These are phyloP conservation scores for Morone chrysops DNA, from an alignment of 2,113 vertebrate genomes.

Conservation along the genomic window DNA sequence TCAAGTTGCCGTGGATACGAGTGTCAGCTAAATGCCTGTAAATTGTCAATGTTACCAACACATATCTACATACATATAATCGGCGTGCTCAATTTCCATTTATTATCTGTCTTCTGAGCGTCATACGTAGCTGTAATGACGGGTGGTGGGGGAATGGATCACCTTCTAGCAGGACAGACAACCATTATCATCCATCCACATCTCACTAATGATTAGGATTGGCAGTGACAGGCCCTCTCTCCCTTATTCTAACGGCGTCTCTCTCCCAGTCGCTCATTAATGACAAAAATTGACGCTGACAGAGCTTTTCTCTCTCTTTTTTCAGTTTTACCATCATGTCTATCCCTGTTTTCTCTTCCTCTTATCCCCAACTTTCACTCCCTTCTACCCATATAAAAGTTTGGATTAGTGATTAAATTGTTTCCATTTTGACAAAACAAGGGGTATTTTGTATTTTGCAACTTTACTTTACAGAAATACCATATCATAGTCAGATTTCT, in stretches of 20 bases:
- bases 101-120: constrained; percentile 17
- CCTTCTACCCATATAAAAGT: not conserved
- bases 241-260: not conserved
- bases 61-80: constrained; percentile 12
- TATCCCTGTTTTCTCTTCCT: not conserved
- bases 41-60: constrained; percentile 29
- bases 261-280: constrained; percentile 8
- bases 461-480: not conserved
- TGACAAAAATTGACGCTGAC: constrained; percentile 27
- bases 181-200: constrained; percentile 35
- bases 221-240: constrained; percentile 16
- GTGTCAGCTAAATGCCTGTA: constrained; percentile 29
- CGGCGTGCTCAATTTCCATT: constrained; percentile 13
- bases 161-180: constrained; percentile 25
- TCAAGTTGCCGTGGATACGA: not conserved
- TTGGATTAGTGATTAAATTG: not conserved
- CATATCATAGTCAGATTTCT: too few relatives aligned
- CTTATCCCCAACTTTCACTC: not conserved
- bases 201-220: constrained; percentile 26
- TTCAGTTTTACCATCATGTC: not conserved
- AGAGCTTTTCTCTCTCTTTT: constrained; percentile 14
- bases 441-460: too few relatives aligned
- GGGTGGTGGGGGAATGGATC: constrained; percentile 16
- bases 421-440: not conserved
- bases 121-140: constrained; percentile 13